Conservation (phyloP, 2,888 invertebrate species). For the Rotaria sp. region DNA sequence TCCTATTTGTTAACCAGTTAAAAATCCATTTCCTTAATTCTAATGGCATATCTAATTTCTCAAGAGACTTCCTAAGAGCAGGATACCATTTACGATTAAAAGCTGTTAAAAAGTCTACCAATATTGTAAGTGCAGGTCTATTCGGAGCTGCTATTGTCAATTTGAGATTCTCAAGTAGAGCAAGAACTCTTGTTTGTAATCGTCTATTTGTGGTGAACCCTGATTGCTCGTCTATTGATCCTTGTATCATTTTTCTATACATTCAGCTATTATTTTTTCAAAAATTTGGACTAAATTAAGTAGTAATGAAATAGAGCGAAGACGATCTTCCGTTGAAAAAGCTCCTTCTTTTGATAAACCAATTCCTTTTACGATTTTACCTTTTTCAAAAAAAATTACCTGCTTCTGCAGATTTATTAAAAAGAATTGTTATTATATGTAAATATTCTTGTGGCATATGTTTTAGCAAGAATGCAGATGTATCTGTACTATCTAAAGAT, state of each 20-base stretch:
- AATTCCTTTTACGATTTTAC: background rate
- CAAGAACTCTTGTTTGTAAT: background rate
- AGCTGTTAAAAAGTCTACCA: background rate
- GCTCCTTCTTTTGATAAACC: background rate
- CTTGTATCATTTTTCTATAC: background rate
- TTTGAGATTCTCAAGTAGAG: background rate
- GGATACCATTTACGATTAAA: background rate
- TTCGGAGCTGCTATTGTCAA: background rate
- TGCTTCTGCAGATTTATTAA: background rate
- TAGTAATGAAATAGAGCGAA: background rate
- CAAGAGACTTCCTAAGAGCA: background rate
- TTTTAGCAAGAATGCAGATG: no score
- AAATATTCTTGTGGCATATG: no score
- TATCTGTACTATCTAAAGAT: no score
- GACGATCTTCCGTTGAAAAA: background rate
- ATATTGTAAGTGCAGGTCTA: background rate
- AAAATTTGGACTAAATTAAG: background rate
- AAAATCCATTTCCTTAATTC: background rate
- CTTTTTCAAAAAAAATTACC: background rate
- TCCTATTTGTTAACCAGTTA: background rate
- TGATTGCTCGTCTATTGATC: background rate
- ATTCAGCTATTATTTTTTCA: background rate
- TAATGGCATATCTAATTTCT: background rate
- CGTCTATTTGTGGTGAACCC: background rate
- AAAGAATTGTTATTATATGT: background rate